These are phyloP conservation scores for Meriones unguiculatus DNA, from an alignment of 2,113 vertebrate genomes.

Conservation along the genomic window DNA sequence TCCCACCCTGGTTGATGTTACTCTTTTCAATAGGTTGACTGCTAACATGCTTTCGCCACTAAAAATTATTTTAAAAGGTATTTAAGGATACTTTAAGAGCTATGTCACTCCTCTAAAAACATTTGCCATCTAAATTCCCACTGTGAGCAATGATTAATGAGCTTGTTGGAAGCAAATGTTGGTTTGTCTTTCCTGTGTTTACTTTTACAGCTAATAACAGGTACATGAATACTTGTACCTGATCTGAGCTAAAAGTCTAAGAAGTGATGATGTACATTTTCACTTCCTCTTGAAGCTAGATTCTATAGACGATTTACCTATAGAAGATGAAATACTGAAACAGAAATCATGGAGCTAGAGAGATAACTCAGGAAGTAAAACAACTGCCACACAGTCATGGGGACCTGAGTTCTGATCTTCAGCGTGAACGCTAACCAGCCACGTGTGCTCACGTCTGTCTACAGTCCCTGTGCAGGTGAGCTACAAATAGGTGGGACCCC, in stretches of 20 bases:
- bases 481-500: background rate
- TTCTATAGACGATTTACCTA: background rate
- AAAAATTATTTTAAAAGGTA: background rate
- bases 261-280: background rate
- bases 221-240: background rate
- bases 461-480: background rate
- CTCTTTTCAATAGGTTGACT: background rate
- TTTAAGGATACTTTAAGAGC: background rate
- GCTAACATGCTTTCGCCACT: background rate
- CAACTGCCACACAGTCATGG: background rate
- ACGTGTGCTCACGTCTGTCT: too few relatives aligned
- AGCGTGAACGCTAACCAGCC: background rate
- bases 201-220: background rate
- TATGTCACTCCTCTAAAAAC: background rate
- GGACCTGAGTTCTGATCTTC: background rate
- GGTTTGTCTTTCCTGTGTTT: background rate
- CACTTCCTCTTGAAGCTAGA: background rate
- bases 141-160: background rate
- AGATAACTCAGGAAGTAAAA: background rate
- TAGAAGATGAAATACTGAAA: background rate
- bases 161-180: background rate
- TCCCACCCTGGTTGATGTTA: background rate
- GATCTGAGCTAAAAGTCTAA: background rate
- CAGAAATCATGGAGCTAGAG: background rate
- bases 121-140: background rate